phyloP scores from a whole-genome alignment of 2,888 invertebrate species.

The Aleiodes alternator region DNA sequence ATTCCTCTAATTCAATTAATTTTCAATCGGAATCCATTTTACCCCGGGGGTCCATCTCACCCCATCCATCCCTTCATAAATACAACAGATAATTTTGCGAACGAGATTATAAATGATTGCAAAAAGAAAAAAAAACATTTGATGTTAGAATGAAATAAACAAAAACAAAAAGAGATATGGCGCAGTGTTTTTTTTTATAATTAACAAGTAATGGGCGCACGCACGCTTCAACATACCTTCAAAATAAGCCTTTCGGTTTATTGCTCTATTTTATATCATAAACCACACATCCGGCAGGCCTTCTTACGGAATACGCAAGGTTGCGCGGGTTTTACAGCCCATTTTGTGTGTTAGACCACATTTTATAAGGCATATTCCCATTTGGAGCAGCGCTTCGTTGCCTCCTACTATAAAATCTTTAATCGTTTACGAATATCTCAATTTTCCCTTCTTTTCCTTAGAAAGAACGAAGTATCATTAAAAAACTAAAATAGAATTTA shows the following conservation, averaged over 20 bases:
- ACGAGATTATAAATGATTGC: background rate
- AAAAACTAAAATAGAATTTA: constrained; percentile 14
- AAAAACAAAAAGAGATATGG: constrained; percentile 12
- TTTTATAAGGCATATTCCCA: no score
- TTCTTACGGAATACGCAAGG: constrained; percentile 38
- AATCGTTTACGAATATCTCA: constrained; percentile 18
- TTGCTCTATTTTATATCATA: background rate
- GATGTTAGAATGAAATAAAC: constrained; percentile 7
- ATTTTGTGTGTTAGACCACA: no score
- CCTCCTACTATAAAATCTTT: constrained; percentile 27
- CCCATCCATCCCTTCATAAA: no score
- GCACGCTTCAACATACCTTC: constrained; percentile 72
- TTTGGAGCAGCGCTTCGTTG: background rate
- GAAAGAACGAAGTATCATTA: background rate
- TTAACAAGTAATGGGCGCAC: constrained; percentile 63
- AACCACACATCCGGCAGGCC: constrained; percentile 30
- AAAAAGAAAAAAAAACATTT: constrained; percentile 19
- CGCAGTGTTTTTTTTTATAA: constrained; percentile 9
- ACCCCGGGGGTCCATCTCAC: no score
- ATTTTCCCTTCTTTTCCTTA: constrained; percentile 23
- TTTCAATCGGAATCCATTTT: no score
- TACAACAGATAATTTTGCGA: background rate
- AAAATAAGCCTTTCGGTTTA: constrained; percentile 27
- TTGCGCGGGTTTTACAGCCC: constrained; percentile 34
- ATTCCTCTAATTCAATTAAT: no score